phyloP scores from a whole-genome alignment of 92 coral and sea anemone genomes.

The Plumapathes pennacea region DNA sequence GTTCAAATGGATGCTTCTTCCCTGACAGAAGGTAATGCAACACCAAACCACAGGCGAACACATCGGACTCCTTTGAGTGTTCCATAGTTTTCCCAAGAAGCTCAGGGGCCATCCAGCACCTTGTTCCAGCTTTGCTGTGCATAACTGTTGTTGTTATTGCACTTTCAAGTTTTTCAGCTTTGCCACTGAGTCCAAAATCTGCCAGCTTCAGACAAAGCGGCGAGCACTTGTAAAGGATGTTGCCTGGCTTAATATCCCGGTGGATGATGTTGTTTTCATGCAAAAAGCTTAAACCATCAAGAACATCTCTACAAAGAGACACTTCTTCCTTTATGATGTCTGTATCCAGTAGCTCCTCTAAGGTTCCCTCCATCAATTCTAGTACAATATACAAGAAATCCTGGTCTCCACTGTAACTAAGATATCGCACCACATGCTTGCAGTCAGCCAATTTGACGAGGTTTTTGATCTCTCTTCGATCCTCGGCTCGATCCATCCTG shows the following conservation, averaged over 20 bases:
- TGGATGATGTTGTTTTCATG: constrained; percentile 33
- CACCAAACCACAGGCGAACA: constrained; percentile 52
- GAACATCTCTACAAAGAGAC: constrained; percentile 14
- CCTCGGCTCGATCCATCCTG: constrained; percentile 3
- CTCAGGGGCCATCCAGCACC: constrained; percentile 84
- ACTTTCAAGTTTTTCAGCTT: too few relatives aligned
- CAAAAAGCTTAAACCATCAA: constrained; percentile 30
- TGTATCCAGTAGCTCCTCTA: constrained; percentile 38
- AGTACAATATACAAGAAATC: constrained; percentile 39
- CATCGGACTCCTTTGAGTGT: constrained; percentile 25
- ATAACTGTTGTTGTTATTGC: constrained; percentile 32
- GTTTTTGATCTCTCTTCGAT: neutral
- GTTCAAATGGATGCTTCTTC: constrained; percentile 45
- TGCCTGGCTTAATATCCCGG: constrained; percentile 62
- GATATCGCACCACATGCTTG: constrained; percentile 1
- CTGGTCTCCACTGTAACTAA: constrained; percentile 2
- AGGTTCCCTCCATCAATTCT: constrained; percentile 63
- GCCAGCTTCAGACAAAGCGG: constrained; percentile 55
- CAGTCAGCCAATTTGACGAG: neutral
- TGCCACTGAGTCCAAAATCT: constrained; percentile 54
- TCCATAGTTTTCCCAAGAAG: constrained; percentile 11
- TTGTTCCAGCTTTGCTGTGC: constrained; percentile 56
- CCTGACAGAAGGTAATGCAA: constrained; percentile 34
- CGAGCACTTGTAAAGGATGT: constrained; percentile 49
- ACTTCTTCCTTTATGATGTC: constrained; percentile 5